Base-by-base conservation (phyloP, 2,797 vertebrate species). In the Tiaroga cobitis region DNA sequence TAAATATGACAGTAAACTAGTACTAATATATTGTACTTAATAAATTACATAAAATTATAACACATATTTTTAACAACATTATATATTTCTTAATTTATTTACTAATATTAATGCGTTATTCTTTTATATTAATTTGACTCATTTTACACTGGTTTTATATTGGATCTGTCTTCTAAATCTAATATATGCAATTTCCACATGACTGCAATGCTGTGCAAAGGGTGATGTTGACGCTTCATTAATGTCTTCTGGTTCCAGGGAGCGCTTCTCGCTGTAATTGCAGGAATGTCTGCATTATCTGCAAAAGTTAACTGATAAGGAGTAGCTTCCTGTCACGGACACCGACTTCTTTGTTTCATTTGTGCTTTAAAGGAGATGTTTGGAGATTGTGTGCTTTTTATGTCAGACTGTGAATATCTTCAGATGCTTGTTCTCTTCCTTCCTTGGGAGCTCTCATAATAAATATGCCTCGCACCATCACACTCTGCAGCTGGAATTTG, bases 301-400 rank as follows among this genome's bases (percentile, higher is more conserved):
- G 72, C 68, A 80, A 85, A 59, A 85, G 83, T 73, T 85, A 85
- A 80, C 76, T 73, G 83, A 80, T 85, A 80, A 79, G 83, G 41
- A 85, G 76, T 80, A 46, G 68, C 76, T 85, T 85, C 68, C 83
- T 80, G 75, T 77, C 83, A 85, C 11, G 76, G 83, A 85, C 76
- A 80, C 75, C 49, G 76, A 73, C 63, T 85, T 73, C 75, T 80
- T 80, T 73, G 83, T 85, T 85, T 85, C 39, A 85, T 80, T 63
- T 80, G 76, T 80, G 76, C 76, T 80, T 43, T 63, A 79, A 85
- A 61, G 54, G 18, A 80, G 54, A 80, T 85, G 76, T 80, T 85
- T 72, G 54, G 83, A 85, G 77, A 85, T 65, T 49, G 59, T 72
- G 65, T 63, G 67, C 77, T 80, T 85, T 85, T 85, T 80, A 84